Evolutionary conservation across 1,140 invertebrate genomes (phyloP).

Genomic region (Acromyrmex echinatior): DNA sequence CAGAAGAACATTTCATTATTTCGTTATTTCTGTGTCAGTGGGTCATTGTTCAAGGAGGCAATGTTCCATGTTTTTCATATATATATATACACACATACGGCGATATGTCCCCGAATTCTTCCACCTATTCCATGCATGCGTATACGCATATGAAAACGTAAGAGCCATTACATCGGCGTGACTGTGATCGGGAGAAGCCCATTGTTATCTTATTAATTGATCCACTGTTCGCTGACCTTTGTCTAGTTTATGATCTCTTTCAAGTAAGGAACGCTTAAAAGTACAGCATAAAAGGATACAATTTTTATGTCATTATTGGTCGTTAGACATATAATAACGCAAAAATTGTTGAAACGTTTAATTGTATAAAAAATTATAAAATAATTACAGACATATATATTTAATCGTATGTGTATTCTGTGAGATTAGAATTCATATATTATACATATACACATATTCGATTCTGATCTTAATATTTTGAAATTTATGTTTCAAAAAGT

Average conservation of each 20-base stretch:
- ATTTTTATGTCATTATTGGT: no score
- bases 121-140: conserved; percentile 21
- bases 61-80: conserved; percentile 74
- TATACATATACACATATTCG: no score
- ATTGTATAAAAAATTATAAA: background rate
- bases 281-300: background rate
- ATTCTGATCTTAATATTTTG: no score
- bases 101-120: conserved; percentile 56
- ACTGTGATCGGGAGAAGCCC: background rate
- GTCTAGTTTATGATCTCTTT: conserved; percentile 32
- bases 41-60: conserved; percentile 79
- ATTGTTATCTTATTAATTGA: conserved; percentile 46
- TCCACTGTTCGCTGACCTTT: conserved; percentile 19
- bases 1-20: conserved; percentile 51
- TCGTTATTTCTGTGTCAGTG: conserved; percentile 80
- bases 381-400: background rate
- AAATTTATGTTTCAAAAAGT: no score
- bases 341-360: conserved; percentile 9
- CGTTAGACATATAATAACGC: background rate
- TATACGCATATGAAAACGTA: conserved; percentile 37
- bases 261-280: background rate
- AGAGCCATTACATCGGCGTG: conserved; percentile 32
- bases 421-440: no score
- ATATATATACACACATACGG: conserved; percentile 4
- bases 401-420: background rate